A percentile compares a stretch with the other conserved stretches of the same genome.
These are phyloP conservation scores for Hoplodrina blanda DNA, from an alignment of 2,888 invertebrate species.

Conservation along the genomic window DNA sequence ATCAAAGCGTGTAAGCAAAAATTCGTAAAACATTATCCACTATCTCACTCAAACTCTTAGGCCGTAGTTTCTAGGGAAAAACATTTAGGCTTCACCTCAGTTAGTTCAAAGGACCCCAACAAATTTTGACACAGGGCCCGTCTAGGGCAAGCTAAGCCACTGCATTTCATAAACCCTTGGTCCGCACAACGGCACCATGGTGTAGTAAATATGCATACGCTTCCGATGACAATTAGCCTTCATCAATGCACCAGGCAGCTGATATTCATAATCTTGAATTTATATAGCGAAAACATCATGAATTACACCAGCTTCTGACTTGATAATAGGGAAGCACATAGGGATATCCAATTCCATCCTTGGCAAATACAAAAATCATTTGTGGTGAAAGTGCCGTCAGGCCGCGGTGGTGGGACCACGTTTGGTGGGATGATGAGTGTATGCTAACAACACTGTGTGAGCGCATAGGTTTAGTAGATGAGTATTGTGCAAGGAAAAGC, in stretches of 20 bases:
- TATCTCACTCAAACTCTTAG: too few species aligned
- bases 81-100: too few species aligned
- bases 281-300: neutral
- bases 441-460: neutral
- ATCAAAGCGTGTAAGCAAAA: too few species aligned
- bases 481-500: neutral
- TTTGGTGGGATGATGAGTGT: neutral
- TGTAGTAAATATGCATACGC: neutral
- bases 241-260: neutral
- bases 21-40: too few species aligned
- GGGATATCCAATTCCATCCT: neutral
- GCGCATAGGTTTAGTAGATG: too few species aligned
- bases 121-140: too few species aligned
- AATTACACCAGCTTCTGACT: neutral
- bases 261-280: neutral
- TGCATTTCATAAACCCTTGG: neutral
- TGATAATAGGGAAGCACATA: neutral
- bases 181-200: neutral
- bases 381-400: neutral
- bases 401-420: slow-evolving; percentile 10
- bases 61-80: too few species aligned
- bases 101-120: too few species aligned
- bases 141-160: too few species aligned
- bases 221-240: neutral
- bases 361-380: neutral